Base-by-base conservation (phyloP, 2,113 vertebrate genomes). In the Otis tarda region DNA sequence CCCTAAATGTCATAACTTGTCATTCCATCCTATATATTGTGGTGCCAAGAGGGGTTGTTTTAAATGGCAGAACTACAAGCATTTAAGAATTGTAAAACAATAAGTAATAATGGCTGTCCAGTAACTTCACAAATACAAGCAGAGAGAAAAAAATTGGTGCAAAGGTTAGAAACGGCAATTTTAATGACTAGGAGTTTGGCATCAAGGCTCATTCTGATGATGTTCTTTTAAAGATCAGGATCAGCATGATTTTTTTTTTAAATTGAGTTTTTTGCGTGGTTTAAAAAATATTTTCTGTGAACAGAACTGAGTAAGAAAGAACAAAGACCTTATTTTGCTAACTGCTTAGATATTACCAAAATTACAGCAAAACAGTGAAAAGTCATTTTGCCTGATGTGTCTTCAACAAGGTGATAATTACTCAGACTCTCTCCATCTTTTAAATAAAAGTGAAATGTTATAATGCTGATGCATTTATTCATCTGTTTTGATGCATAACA, bases 161-260 rank as follows among this genome's bases (percentile, higher is more conserved):
- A 30, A 49, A 28, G 27, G 6, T 39, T 82, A 61, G 45, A 61
- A 70, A 61, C 67, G 28, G 13, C 18, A 67, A 53, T 83, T 68
- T 57, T 63, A 70, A 57, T 15, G 33, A 10, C 21, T 25, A 76
- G 12, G 37, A 61, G 20, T 80, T 50, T 50, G 52, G 33, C 24
- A 33, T 15, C 0, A 0, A 24, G 21, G 8, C 18, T 81, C 0
- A 2, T 30, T 24, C 27, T 31, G 25, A 35, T 25, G 82, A 50
- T 14, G 7, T 53, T 82, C 12, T 78, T 85, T 47, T 22, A 80
- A 63, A 49, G 13, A 80, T 8, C 18, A 63, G 50, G 71, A 71
- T 11, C 0, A 0, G 21, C 4, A 22, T 7, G 5, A 21, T 23
- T 28, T 22, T 33, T n/a, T 23, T 28, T 56, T 74, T 20, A 45